Evolutionary conservation across 2,888 invertebrate species (phyloP).

Genomic region (Platycheirus rosarum): DNA sequence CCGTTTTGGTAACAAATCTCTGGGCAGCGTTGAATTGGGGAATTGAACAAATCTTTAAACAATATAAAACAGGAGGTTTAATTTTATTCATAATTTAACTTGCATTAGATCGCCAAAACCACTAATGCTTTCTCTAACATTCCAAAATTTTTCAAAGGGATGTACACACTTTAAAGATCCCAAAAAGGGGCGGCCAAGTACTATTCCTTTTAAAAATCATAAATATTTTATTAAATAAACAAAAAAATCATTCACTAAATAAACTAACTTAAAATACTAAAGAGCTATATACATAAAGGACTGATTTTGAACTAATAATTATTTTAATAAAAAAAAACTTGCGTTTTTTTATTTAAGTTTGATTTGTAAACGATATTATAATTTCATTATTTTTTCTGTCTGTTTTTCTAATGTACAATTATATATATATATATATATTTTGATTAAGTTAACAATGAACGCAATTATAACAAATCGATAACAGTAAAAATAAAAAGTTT

Average conservation of each 20-base stretch:
- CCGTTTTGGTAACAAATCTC: too few relatives aligned
- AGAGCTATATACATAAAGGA: conserved; percentile 62
- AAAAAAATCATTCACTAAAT: conserved; percentile 2
- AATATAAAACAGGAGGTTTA: too few relatives aligned
- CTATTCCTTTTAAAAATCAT: conserved; percentile 49
- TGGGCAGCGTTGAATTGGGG: too few relatives aligned
- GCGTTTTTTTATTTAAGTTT: conserved; percentile 19
- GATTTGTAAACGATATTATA: conserved; percentile 19
- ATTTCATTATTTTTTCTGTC: conserved; percentile 36
- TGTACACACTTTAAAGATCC: conserved; percentile 53
- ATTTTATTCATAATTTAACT: too few relatives aligned
- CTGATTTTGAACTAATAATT: conserved; percentile 67
- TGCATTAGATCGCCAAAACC: too few relatives aligned
- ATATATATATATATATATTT: conserved; percentile 14
- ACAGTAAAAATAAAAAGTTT: background rate
- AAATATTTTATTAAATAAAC: conserved; percentile 22
- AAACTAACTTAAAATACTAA: conserved; percentile 50
- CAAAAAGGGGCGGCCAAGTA: conserved; percentile 48
- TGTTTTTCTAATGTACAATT: conserved; percentile 47
- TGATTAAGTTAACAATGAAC: background rate
- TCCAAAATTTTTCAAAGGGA: conserved; percentile 44
- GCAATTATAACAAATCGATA: conserved; percentile 7
- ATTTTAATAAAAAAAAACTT: conserved; percentile 34
- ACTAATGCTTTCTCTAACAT: too few relatives aligned
- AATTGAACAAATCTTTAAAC: too few relatives aligned